Percentiles rank a stretch among this genome's conserved stretches.
These are phyloP conservation scores for Limnephilus auricula DNA, from an alignment of 2,888 invertebrate genomes.

Conservation along the genomic window DNA sequence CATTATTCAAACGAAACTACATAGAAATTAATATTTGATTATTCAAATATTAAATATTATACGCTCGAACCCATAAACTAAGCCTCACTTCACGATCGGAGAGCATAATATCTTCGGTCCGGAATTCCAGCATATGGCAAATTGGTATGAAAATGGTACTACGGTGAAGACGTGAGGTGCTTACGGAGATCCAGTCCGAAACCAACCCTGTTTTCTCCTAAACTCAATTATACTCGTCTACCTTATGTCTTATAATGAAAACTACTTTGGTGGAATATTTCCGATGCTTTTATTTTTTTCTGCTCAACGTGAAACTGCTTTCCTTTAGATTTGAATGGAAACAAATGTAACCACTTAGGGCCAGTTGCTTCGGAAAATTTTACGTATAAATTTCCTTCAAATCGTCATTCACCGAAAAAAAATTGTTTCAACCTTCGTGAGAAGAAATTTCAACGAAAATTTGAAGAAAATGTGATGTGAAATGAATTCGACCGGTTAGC, in stretches of 20 bases:
- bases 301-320: background rate
- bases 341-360: too few species aligned
- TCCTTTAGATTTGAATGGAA: too few species aligned
- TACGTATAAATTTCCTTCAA: too few species aligned
- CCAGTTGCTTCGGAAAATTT: too few species aligned
- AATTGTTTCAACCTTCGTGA: too few species aligned
- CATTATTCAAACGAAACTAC: background rate
- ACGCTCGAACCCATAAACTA: background rate
- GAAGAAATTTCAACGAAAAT: too few species aligned
- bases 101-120: background rate
- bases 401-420: too few species aligned
- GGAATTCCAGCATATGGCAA: constrained; percentile 35
- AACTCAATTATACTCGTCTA: background rate
- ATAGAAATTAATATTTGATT: background rate
- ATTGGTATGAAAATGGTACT: constrained; percentile 48
- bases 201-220: background rate
- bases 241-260: background rate
- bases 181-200: constrained; percentile 26
- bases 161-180: constrained; percentile 22
- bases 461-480: too few species aligned
- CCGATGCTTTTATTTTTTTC: background rate
- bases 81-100: constrained; percentile 3
- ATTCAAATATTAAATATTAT: background rate
- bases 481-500: too few species aligned
- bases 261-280: background rate